Evolutionary conservation across 2,797 vertebrate species (phyloP).

Genomic region (Pelochelys cantorii): DNA sequence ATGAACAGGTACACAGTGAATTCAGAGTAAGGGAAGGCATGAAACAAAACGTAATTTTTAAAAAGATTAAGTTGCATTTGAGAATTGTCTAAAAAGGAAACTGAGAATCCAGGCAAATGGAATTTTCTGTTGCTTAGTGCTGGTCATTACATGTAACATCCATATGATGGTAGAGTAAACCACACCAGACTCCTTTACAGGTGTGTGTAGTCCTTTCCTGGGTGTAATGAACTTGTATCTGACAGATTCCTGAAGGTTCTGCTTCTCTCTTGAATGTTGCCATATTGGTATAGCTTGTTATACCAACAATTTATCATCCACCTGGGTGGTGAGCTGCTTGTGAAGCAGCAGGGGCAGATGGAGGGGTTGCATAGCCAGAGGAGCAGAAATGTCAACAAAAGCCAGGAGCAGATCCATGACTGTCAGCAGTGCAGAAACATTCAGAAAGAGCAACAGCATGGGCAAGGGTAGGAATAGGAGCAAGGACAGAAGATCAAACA

Average conservation of each 20-base stretch:
- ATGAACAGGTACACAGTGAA: not conserved
- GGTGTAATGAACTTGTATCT: not conserved
- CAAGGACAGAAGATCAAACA: not conserved
- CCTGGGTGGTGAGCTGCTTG: not conserved
- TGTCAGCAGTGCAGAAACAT: not conserved
- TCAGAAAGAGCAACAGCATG: not conserved
- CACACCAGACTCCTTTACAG: not conserved
- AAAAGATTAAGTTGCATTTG: not conserved
- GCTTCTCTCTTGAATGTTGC: not conserved
- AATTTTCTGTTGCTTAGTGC: not conserved
- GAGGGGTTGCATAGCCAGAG: not conserved
- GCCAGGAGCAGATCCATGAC: not conserved
- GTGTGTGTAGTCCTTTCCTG: not conserved
- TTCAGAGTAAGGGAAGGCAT: not conserved
- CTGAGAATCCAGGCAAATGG: not conserved
- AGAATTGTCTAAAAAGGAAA: not conserved
- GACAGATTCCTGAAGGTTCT: not conserved
- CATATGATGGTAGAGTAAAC: not conserved
- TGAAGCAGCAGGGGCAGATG: not conserved
- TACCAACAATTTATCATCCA: accelerated
- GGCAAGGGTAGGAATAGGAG: not conserved
- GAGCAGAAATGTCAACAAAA: not conserved
- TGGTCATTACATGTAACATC: not conserved
- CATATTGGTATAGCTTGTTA: not conserved
- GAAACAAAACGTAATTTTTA: not conserved